Evolutionary conservation across 2,797 vertebrate genomes (phyloP), one percentile per base, ranked within the genome.

Genomic region (Myripristis murdjan): DNA sequence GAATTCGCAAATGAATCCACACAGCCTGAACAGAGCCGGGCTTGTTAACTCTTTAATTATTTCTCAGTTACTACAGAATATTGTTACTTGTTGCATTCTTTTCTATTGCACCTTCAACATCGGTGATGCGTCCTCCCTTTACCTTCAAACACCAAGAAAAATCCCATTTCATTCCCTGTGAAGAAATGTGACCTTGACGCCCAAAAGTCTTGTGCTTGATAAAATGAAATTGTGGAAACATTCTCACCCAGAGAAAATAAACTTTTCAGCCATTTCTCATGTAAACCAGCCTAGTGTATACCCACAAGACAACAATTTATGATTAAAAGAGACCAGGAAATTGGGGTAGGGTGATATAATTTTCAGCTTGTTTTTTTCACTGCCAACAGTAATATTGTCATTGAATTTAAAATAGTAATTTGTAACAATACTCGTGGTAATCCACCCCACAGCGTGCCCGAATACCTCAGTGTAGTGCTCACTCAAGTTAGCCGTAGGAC

Each of bases 181-280:
- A 9, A 35, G 33, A 83, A 65, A 43, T 65, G 28, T 7, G 15
- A 47, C 60, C 68, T 24, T 43, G 49, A 61, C 72, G 63, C 71
- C 73, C 81, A 16, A 20, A 6, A 39, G 28, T 67, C 57, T 53
- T 55, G 60, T 18, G 26, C 67, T 60, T 10, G 49, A 64, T 64
- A 60, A 74, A 66, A 77, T 83, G 79, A 80, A 75, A 58, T 7
- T 14, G 4, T 6, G 33, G 15, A 1, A 71, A 43, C 64, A n/a
- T 35, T 16, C 44, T 49, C 10, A 8, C 35, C 23, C 43, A 11
- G 31, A 61, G 49, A 35, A 61, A 73, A 73, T 49, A 58, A 51
- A 43, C 26, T 22, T 61, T 54, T 53, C 23, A 20, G 12, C 22
- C 35, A 4, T 10, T 5, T 12, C 35, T 62, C 16, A 14, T 62